Evolutionary conservation across 2,888 invertebrate genomes (phyloP).

Genomic region (Elgonia sp.): DNA sequence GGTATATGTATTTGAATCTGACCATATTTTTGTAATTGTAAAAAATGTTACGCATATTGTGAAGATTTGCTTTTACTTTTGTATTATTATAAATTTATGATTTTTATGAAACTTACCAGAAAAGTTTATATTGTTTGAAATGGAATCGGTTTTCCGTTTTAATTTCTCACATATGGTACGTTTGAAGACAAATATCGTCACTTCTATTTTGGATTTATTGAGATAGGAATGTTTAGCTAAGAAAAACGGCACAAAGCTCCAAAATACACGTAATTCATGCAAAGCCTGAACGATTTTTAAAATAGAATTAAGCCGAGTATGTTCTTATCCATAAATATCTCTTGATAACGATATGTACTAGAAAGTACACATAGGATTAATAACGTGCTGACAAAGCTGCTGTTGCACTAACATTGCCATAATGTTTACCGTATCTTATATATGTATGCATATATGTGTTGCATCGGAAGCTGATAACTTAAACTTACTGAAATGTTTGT

Average conservation of each 20-base stretch:
- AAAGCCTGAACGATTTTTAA: slow-evolving; percentile 20
- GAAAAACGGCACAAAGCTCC: too few relatives aligned
- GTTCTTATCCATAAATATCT: slow-evolving; percentile 11
- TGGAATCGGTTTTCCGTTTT: too few relatives aligned
- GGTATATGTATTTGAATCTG: too few relatives aligned
- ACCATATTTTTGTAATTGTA: too few relatives aligned
- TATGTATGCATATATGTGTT: slow-evolving; percentile 7
- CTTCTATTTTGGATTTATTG: slow-evolving; percentile 14
- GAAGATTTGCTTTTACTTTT: too few relatives aligned
- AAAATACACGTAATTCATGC: slow-evolving; percentile 22
- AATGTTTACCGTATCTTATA: slow-evolving; percentile 39
- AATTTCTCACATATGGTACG: background rate
- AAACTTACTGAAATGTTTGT: slow-evolving; percentile 51
- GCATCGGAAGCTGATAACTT: slow-evolving; percentile 39
- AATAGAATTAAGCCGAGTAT: background rate
- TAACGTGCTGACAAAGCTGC: slow-evolving; percentile 41
- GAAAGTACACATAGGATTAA: slow-evolving; percentile 44
- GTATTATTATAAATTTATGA: too few relatives aligned
- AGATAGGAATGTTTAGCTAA: background rate
- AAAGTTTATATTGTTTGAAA: too few relatives aligned
- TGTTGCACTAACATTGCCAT: slow-evolving; percentile 37
- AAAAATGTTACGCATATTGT: too few relatives aligned
- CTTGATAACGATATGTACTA: slow-evolving; percentile 33
- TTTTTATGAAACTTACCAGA: too few relatives aligned
- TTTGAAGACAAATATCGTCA: background rate